These are phyloP conservation scores for Hylaeus volcanicus DNA, from an alignment of 1,140 invertebrate species.

Conservation along the genomic window DNA sequence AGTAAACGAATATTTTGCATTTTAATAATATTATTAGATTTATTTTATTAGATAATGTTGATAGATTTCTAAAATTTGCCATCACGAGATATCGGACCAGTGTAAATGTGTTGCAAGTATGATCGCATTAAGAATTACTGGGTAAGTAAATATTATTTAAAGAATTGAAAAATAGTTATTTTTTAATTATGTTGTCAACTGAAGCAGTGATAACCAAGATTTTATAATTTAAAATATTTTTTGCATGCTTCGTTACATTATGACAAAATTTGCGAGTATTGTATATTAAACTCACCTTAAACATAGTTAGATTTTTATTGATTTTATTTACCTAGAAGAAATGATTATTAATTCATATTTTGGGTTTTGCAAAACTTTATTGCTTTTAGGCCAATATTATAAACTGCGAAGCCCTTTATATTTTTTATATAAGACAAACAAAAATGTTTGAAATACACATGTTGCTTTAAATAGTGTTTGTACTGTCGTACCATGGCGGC, in stretches of 20 bases:
- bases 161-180: too few species aligned
- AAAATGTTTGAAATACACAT: background rate
- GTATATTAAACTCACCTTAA: background rate
- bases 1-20: too few species aligned
- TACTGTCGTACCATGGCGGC: conserved; percentile 78
- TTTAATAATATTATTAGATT: too few species aligned
- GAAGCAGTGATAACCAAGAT: background rate
- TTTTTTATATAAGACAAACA: background rate
- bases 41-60: background rate
- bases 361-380: conserved; percentile 14
- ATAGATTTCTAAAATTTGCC: too few species aligned
- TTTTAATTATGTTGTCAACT: too few species aligned
- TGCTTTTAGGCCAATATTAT: conserved; percentile 6
- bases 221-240: background rate
- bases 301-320: too few species aligned
- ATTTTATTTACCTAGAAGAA: conserved; percentile 1
- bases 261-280: background rate
- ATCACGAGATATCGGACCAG: too few species aligned
- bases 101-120: too few species aligned
- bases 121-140: too few species aligned
- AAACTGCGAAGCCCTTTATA: conserved; percentile 5
- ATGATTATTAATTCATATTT: conserved; percentile 6
- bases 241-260: background rate
- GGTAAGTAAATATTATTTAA: too few species aligned
- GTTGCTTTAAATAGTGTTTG: conserved; percentile 69